Evolutionary conservation across 64 coral and sea anemone species (phyloP).

Genomic region (Pachyseris speciosa): DNA sequence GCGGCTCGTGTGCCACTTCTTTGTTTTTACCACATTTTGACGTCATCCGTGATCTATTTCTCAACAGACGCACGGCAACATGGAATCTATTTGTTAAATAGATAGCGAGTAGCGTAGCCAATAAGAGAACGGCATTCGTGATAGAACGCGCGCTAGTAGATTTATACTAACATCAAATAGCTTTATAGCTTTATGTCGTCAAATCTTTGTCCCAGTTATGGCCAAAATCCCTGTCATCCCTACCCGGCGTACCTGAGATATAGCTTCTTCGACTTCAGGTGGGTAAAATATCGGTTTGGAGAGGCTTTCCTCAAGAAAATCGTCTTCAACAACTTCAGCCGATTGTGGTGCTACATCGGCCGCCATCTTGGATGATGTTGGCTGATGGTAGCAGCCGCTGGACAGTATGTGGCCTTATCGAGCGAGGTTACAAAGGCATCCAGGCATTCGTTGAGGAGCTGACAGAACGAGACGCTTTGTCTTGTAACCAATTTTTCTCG

Average conservation of each 20-base stretch:
- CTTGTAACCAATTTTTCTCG: background rate
- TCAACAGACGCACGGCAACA: too few relatives aligned
- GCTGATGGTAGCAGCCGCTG: constrained; percentile 63
- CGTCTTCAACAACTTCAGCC: constrained; percentile 64
- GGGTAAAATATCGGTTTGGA: constrained; percentile 93
- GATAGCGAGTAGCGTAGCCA: too few relatives aligned
- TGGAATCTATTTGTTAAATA: too few relatives aligned
- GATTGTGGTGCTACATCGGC: constrained; percentile 8
- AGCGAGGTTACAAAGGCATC: constrained; percentile 31
- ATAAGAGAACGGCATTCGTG: too few relatives aligned
- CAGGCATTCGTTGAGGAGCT: constrained; percentile 22
- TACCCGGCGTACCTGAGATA: constrained; percentile 73
- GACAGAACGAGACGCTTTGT: background rate
- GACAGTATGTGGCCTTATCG: background rate
- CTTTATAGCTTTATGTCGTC: too few relatives aligned
- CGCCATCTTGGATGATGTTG: constrained; percentile 82
- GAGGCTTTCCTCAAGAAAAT: constrained; percentile 85
- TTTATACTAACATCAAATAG: too few relatives aligned
- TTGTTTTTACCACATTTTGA: too few relatives aligned
- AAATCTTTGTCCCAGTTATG: background rate
- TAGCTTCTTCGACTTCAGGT: constrained; percentile 95
- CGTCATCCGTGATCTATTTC: too few relatives aligned
- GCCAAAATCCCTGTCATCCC: background rate
- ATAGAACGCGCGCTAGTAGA: too few relatives aligned
- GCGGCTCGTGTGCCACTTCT: too few relatives aligned